A percentile compares a stretch with the other conserved stretches of the same genome.
phyloP scores from a whole-genome alignment of 1,140 invertebrate species.

The Ceratina calcarata region DNA sequence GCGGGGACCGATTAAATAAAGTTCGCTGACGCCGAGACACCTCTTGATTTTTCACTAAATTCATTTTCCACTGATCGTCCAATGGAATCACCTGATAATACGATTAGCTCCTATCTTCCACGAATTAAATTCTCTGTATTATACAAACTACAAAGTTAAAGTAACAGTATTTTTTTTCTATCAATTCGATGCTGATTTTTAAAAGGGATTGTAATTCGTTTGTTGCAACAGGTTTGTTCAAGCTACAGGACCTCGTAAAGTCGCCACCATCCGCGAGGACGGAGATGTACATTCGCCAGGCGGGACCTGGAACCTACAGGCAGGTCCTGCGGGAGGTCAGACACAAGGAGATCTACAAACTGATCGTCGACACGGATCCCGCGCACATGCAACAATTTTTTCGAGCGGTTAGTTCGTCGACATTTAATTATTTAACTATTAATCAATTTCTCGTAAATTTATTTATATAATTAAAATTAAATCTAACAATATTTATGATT shows the following conservation, averaged over 20 bases:
- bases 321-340: slow-evolving; percentile 89
- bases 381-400: slow-evolving; percentile 83
- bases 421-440: neutral
- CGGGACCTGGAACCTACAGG: slow-evolving; percentile 87
- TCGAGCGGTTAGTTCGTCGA: slow-evolving; percentile 86
- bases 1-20: slow-evolving; percentile 23
- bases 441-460: no score
- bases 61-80: neutral
- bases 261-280: slow-evolving; percentile 84
- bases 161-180: neutral
- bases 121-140: no score
- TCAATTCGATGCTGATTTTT: neutral
- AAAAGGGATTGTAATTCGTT: neutral
- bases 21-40: neutral
- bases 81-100: no score
- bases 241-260: slow-evolving; percentile 91
- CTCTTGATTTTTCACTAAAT: slow-evolving; percentile 17
- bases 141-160: no score
- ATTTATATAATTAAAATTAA: no score
- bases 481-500: neutral
- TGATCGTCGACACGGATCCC: slow-evolving; percentile 88
- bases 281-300: slow-evolving; percentile 92
- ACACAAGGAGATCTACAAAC: slow-evolving; percentile 90
- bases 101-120: neutral
- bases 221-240: slow-evolving; percentile 87